Percentiles rank a stretch among this genome's conserved stretches.
phyloP scores from a whole-genome alignment of 1,140 invertebrate genomes.

The Meloidogyne exigua region DNA sequence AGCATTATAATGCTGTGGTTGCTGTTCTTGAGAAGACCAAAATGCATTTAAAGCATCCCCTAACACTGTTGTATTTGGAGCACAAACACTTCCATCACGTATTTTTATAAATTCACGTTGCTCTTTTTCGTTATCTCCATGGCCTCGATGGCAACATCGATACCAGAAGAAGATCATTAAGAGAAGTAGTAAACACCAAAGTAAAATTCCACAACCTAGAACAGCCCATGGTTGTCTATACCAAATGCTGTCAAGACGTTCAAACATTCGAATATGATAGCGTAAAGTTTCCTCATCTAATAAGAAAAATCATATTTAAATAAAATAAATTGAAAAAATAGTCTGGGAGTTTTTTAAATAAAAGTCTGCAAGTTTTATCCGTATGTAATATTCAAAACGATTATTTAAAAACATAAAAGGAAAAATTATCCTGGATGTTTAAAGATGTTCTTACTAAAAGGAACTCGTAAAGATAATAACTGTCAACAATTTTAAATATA shows the following conservation, averaged over 20 bases:
- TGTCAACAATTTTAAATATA: no score
- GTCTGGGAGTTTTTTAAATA: no score
- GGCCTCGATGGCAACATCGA: conserved; percentile 28
- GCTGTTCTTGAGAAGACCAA: conserved; percentile 40
- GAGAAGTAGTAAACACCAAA: conserved; percentile 37
- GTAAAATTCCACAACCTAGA: conserved; percentile 27
- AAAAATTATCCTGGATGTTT: no score
- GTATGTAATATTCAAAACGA: no score
- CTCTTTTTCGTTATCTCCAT: conserved; percentile 17
- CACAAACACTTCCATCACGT: conserved; percentile 54
- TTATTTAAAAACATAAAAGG: no score
- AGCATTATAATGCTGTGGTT: conserved; percentile 26
- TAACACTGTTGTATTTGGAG: conserved; percentile 12
- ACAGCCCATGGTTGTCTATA: conserved; percentile 29
- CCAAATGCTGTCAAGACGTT: conserved; percentile 16
- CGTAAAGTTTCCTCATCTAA: conserved; percentile 49
- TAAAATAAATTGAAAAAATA: no score
- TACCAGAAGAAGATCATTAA: conserved; percentile 36
- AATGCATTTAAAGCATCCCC: conserved; percentile 42
- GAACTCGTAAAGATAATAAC: no score
- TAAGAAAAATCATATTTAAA: no score
- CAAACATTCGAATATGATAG: conserved; percentile 39
- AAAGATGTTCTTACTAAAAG: no score
- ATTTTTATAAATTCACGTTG: conserved; percentile 58
- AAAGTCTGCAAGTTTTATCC: no score